phyloP scores from a whole-genome alignment of 2,113 vertebrate species.

The Aphyosemion australe region DNA sequence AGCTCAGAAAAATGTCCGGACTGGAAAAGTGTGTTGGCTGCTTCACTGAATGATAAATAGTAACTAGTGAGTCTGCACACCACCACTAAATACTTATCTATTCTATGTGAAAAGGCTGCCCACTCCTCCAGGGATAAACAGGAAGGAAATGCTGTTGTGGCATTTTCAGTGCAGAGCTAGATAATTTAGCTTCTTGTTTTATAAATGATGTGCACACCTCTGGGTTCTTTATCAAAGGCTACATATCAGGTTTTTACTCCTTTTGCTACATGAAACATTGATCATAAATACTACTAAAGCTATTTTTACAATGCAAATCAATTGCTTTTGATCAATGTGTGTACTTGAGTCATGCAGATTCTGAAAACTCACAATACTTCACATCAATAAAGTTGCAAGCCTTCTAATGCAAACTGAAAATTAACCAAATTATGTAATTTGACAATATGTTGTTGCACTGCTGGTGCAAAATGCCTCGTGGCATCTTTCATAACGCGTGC shows the following conservation, averaged over 20 bases:
- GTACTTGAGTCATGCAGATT: background rate
- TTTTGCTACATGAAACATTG: conserved; percentile 5
- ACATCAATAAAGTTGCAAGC: too few species aligned
- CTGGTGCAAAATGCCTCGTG: too few species aligned
- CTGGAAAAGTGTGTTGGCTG: conserved; percentile 14
- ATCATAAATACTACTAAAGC: conserved; percentile 9
- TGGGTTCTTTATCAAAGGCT: conserved; percentile 18
- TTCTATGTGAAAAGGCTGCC: conserved; percentile 52
- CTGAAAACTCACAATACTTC: too few species aligned
- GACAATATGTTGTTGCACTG: too few species aligned
- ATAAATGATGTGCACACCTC: conserved; percentile 42
- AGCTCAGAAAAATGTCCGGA: conserved; percentile 4
- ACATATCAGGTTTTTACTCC: background rate
- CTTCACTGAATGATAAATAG: conserved; percentile 46
- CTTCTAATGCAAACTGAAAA: too few species aligned
- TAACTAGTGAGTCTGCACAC: conserved; percentile 7
- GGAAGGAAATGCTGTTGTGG: conserved; percentile 56
- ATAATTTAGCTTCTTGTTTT: conserved; percentile 48
- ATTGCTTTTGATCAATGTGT: conserved; percentile 15
- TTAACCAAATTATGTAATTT: too few species aligned
- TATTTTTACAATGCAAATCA: conserved; percentile 7
- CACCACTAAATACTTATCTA: conserved; percentile 32
- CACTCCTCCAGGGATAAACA: conserved; percentile 57
- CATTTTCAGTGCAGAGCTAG: conserved; percentile 37
- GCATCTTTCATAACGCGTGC: too few species aligned